Conservation (phyloP, 1,140 invertebrate genomes). For the Andrena cerasifolii region DNA sequence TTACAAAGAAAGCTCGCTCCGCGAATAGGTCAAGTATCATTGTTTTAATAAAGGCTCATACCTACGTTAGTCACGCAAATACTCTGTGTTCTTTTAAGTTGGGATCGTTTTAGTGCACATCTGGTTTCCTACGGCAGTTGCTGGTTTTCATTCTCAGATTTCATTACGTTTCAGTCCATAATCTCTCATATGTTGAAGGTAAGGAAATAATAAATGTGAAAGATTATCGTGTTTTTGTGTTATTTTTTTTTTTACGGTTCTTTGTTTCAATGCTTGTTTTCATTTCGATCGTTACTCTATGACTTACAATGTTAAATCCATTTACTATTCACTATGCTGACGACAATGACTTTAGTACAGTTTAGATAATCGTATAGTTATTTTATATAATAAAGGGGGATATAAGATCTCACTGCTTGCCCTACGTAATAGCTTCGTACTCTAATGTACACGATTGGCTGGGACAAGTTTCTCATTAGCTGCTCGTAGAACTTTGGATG, state of each 20-base stretch:
- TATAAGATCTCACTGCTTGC: conserved; percentile 48
- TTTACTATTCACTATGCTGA: conserved; percentile 57
- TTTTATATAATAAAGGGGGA: conserved; percentile 53
- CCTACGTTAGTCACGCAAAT: conserved; percentile 60
- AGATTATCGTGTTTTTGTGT: too few species aligned
- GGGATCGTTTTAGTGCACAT: conserved; percentile 19
- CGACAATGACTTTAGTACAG: conserved; percentile 49
- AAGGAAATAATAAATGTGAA: conserved; percentile 68
- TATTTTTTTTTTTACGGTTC: conserved; percentile 55
- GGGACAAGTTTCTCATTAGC: conserved; percentile 23
- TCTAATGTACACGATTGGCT: conserved; percentile 35
- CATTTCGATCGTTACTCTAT: conserved; percentile 55
- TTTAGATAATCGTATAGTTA: conserved; percentile 37
- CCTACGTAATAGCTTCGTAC: conserved; percentile 20
- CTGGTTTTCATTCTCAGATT: conserved; percentile 67
- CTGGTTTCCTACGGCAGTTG: conserved; percentile 74
- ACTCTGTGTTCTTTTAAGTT: conserved; percentile 46
- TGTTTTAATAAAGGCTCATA: conserved; percentile 63
- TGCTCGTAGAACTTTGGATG: not conserved
- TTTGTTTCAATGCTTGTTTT: conserved; percentile 60
- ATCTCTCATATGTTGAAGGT: conserved; percentile 61
- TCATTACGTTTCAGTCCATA: conserved; percentile 31
- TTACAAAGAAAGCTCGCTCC: conserved; percentile 4
- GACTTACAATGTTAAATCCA: conserved; percentile 65
- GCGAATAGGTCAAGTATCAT: conserved; percentile 30